phyloP scores from a whole-genome alignment of 1,140 invertebrate genomes.

The Drosophila miranda region DNA sequence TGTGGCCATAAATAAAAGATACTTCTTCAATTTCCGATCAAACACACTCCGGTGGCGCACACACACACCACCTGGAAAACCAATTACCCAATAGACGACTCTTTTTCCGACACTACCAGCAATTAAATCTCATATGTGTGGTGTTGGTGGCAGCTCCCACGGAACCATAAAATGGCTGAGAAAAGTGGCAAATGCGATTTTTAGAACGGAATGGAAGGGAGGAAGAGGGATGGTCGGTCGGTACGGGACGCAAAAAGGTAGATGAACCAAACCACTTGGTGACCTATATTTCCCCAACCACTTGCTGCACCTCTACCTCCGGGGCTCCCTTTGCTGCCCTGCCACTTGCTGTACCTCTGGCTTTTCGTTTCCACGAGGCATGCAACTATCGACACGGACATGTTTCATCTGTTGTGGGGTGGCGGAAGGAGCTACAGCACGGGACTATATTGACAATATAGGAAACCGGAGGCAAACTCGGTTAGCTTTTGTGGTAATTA shows the following conservation, averaged over 20 bases:
- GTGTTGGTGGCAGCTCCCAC: not conserved
- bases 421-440: not conserved
- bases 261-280: constrained; percentile 34
- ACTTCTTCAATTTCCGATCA: constrained; percentile 22
- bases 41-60: constrained; percentile 10
- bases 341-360: too few species aligned
- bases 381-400: constrained; percentile 17
- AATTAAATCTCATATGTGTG: constrained; percentile 53
- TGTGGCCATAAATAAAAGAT: constrained; percentile 6
- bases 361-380: not conserved
- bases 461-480: constrained; percentile 20
- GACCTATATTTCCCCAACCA: constrained; percentile 45
- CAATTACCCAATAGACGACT: constrained; percentile 55
- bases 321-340: too few species aligned
- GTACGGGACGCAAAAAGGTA: not conserved
- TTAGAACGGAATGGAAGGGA: constrained; percentile 23
- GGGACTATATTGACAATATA: constrained; percentile 27
- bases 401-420: constrained; percentile 29
- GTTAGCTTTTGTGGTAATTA: constrained; percentile 46
- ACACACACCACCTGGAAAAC: constrained; percentile 38
- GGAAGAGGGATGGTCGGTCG: not conserved
- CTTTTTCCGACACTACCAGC: constrained; percentile 25
- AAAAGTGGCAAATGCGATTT: constrained; percentile 59
- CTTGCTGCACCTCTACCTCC: not conserved
- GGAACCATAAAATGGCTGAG: constrained; percentile 33